Base-by-base conservation (phyloP, 1,140 invertebrate genomes). In the Pseudomyrmex sp. region DNA sequence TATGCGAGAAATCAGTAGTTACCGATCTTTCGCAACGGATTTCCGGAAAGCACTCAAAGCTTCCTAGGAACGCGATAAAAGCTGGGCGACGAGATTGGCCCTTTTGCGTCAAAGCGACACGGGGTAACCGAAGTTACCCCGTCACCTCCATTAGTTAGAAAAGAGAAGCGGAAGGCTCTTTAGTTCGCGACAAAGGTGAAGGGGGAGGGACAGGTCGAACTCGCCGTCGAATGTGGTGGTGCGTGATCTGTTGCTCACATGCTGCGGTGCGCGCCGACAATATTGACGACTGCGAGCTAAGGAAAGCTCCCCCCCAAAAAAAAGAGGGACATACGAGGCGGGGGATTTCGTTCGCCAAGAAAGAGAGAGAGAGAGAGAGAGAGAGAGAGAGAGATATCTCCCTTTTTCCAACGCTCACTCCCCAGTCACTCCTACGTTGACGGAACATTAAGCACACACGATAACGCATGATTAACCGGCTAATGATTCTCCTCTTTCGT, bases 371-470 rank as follows among this genome's bases (percentile, higher is more conserved):
- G 5, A 35, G 35, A 35, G 35, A 35, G 63, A 48, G 74, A 62
- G 35, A 7, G 35, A 35, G 5, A 35, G 35, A 35, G 5, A 35
- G 35, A 35, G 35, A 35, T 7, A 35, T 35, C 66, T 84, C 88
- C 77, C 85, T 91, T 91, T 35, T 82, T 72, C 59, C 82, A 23
- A 18, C 18, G 82, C 88, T 93, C 92, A 92, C 91, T 91, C 91
- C 92, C 92, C 76, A 92, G 90, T 93, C 91, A 91, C 91, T 94
- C 91, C 92, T 93, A 93, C 91, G 91, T 93, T 91, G 93, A 94
- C 93, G 93, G 91, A 93, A 94, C 93, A 94, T 94, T 94, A 93
- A 92, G 89, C 93, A 91, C 93, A 93, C 92, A 93, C 92, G 93
- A 94, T 93, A 93, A 93, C 93, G 92, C 93, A 93, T 93, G 94